Percentiles rank a stretch among this genome's conserved stretches.
phyloP scores from a whole-genome alignment of 2,888 invertebrate species.

The Drosophila paracracens region DNA sequence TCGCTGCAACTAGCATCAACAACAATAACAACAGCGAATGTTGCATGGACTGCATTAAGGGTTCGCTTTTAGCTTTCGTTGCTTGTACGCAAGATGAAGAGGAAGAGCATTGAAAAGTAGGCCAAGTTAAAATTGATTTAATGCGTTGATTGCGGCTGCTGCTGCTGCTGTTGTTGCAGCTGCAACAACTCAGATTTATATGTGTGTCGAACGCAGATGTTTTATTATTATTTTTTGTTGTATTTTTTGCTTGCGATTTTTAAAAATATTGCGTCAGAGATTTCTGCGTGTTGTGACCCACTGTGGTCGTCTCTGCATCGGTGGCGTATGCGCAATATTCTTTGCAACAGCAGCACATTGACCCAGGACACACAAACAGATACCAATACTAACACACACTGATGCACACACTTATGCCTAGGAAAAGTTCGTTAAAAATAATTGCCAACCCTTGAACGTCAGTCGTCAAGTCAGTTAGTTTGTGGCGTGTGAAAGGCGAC shows the following conservation, averaged over 20 bases:
- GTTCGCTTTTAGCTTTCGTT: constrained; percentile 39
- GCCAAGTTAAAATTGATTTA: constrained; percentile 83
- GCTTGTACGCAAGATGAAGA: constrained; percentile 8
- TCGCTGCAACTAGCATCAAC: constrained; percentile 20
- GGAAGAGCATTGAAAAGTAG: constrained; percentile 63
- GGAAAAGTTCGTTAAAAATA: constrained; percentile 73
- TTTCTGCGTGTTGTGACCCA: constrained; percentile 24
- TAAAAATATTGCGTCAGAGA: constrained; percentile 25
- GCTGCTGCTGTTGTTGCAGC: constrained; percentile 30
- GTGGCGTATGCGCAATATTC: constrained; percentile 63
- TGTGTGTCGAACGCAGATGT: constrained; percentile 58
- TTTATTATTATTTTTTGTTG: constrained; percentile 21
- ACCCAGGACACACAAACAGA: constrained; percentile 52
- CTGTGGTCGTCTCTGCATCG: background rate
- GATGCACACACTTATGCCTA: constrained; percentile 10
- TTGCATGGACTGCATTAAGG: constrained; percentile 51
- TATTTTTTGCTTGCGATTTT: constrained; percentile 35
- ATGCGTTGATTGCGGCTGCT: constrained; percentile 70
- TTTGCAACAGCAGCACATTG: constrained; percentile 55
- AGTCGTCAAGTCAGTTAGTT: constrained; percentile 3
- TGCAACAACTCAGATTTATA: constrained; percentile 62
- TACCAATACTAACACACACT: constrained; percentile 3
- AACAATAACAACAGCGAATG: constrained; percentile 19
- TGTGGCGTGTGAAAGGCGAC: constrained; percentile 51
- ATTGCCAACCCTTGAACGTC: constrained; percentile 59